phyloP scores from a whole-genome alignment of 2,113 vertebrate genomes.

The Perognathus longimembris region DNA sequence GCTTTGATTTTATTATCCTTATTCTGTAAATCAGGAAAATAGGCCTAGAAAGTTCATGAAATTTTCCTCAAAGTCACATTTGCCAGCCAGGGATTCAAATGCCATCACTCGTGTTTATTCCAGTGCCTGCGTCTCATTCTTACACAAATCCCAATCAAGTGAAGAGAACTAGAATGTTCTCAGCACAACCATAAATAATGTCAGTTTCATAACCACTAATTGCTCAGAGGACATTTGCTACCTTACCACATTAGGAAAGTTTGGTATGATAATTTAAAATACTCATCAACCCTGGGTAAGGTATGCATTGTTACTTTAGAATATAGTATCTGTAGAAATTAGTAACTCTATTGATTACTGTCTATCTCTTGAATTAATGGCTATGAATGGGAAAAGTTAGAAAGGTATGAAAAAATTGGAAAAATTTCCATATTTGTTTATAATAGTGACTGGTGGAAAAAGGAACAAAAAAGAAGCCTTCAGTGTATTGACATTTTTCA shows the following conservation, averaged over 20 bases:
- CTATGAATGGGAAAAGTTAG: not conserved
- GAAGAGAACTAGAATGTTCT: not conserved
- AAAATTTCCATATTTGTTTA: not conserved
- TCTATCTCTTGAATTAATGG: conserved; percentile 36
- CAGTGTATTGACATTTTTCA: not conserved
- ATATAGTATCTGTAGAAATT: conserved; percentile 21
- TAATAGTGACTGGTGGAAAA: not conserved
- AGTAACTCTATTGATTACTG: not conserved
- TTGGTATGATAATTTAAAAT: not conserved
- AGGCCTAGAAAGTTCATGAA: conserved; percentile 4
- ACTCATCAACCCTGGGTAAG: not conserved
- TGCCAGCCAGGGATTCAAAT: not conserved
- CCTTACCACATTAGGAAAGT: not conserved
- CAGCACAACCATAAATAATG: not conserved
- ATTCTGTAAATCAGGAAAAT: conserved; percentile 24
- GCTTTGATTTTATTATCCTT: conserved; percentile 29
- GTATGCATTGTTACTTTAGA: conserved; percentile 18
- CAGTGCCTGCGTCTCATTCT: not conserved
- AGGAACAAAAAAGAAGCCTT: not conserved
- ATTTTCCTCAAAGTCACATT: not conserved
- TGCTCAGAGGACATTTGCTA: not conserved
- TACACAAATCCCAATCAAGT: not conserved
- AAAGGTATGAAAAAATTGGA: not conserved
- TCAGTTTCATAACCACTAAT: not conserved
- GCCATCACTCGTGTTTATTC: not conserved